These are phyloP conservation scores for Avahi laniger DNA, from an alignment of 2,797 vertebrate genomes.

Conservation along the genomic window DNA sequence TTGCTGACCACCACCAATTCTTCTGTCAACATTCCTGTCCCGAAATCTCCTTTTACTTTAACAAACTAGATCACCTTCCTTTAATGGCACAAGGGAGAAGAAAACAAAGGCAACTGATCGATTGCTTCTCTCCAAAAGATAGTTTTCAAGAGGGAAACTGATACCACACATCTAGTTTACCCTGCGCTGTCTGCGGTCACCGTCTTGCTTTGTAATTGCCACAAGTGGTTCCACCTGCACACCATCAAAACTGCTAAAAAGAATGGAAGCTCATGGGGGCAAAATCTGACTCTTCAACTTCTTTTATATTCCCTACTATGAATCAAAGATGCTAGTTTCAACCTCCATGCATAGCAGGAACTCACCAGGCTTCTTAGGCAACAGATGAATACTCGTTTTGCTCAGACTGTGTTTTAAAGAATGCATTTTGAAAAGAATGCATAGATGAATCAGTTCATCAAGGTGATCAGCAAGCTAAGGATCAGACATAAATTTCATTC, in stretches of 20 bases:
- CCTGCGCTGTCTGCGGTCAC: background rate
- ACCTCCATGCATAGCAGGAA: background rate
- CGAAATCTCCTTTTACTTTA: constrained; percentile 81
- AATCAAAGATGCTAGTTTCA: background rate
- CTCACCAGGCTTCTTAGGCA: background rate
- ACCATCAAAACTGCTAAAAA: background rate
- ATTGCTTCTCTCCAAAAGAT: background rate
- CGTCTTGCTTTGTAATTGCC: background rate
- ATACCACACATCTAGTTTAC: background rate
- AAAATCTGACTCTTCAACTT: background rate
- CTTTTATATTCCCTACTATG: background rate
- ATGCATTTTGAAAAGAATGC: background rate
- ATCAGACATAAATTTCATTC: background rate
- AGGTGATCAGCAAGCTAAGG: background rate
- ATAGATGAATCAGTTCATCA: background rate
- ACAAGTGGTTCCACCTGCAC: background rate
- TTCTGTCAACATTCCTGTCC: constrained; percentile 83
- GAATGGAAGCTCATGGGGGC: background rate
- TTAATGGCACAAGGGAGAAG: background rate
- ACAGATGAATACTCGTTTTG: background rate
- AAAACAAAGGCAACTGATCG: background rate
- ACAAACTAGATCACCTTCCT: constrained; percentile 63
- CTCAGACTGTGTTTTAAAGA: background rate
- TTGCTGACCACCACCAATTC: constrained; percentile 73
- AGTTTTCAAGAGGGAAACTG: background rate